Percentiles rank a stretch among this genome's conserved stretches.
Evolutionary conservation across 1,140 invertebrate genomes (phyloP).

Genomic region (Trichoplusia ni): DNA sequence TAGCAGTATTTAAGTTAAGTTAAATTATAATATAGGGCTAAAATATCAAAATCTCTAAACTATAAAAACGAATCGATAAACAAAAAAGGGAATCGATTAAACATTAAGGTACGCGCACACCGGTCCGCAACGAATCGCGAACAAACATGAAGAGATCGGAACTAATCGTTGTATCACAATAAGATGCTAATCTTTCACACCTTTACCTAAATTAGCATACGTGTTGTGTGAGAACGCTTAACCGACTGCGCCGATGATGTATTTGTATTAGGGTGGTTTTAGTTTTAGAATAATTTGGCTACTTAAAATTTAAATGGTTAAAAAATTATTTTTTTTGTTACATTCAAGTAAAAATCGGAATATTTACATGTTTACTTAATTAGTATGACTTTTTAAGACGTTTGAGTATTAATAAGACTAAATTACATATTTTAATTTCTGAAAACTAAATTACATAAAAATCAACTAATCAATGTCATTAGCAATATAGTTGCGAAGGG

Average conservation of each 20-base stretch:
- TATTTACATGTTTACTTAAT: too few relatives aligned
- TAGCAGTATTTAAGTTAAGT: too few relatives aligned
- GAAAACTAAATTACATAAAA: too few relatives aligned
- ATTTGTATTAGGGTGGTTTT: constrained; percentile 40
- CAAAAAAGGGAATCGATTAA: constrained; percentile 1
- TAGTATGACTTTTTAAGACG: too few relatives aligned
- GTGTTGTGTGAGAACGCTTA: constrained; percentile 42
- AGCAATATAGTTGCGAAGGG: too few relatives aligned
- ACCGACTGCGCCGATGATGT: constrained; percentile 39
- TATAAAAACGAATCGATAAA: neutral
- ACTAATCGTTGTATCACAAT: constrained; percentile 68
- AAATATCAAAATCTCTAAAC: neutral
- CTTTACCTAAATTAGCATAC: constrained; percentile 73
- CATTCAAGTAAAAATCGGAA: too few relatives aligned
- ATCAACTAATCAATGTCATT: too few relatives aligned
- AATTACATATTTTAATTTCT: too few relatives aligned
- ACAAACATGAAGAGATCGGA: constrained; percentile 71
- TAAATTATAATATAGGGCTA: too few relatives aligned
- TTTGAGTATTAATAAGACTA: too few relatives aligned
- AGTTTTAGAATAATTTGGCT: neutral
- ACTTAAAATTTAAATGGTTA: neutral
- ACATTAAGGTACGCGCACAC: constrained; percentile 60
- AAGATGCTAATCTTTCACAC: constrained; percentile 78
- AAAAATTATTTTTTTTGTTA: too few relatives aligned
- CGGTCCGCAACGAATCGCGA: constrained; percentile 69